These are phyloP conservation scores for Campoletis sonorensis DNA, from an alignment of 1,140 invertebrate genomes.

Conservation along the genomic window DNA sequence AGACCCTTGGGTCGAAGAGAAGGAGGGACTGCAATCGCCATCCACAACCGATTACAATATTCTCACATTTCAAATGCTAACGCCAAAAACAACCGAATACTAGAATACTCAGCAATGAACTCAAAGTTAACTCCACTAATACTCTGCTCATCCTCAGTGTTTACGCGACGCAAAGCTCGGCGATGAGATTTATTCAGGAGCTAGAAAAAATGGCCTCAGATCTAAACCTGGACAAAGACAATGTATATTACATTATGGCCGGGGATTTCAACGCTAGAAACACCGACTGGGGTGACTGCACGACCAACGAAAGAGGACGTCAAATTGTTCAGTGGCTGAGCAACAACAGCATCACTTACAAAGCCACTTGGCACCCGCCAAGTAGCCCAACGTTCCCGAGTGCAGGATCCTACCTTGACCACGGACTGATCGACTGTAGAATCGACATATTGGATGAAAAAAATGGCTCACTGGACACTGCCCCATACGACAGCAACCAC, in stretches of 20 bases:
- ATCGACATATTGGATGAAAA: neutral
- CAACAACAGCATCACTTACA: neutral
- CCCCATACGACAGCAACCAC: slow-evolving; percentile 49
- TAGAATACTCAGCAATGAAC: slow-evolving; percentile 63
- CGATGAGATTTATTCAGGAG: slow-evolving; percentile 4
- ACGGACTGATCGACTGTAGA: slow-evolving; percentile 17
- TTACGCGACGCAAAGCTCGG: slow-evolving; percentile 1
- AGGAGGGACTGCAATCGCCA: slow-evolving; percentile 37
- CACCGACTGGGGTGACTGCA: slow-evolving; percentile 16
- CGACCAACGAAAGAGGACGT: slow-evolving; percentile 38
- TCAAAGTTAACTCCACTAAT: slow-evolving; percentile 43
- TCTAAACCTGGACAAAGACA: slow-evolving; percentile 1
- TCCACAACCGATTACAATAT: slow-evolving; percentile 5
- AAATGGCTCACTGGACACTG: slow-evolving; percentile 36
- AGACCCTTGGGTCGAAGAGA: neutral
- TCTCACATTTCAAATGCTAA: neutral
- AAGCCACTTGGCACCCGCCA: neutral
- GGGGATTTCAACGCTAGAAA: slow-evolving; percentile 42
- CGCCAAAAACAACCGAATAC: slow-evolving; percentile 7
- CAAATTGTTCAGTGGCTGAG: slow-evolving; percentile 21
- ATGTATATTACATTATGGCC: slow-evolving; percentile 33
- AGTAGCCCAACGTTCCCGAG: slow-evolving; percentile 21
- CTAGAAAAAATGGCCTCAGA: slow-evolving; percentile 12
- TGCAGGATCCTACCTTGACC: slow-evolving; percentile 17
- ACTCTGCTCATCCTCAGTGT: slow-evolving; percentile 12